phyloP scores from a whole-genome alignment of 2,888 invertebrate species.

The Dioctria rufipes region DNA sequence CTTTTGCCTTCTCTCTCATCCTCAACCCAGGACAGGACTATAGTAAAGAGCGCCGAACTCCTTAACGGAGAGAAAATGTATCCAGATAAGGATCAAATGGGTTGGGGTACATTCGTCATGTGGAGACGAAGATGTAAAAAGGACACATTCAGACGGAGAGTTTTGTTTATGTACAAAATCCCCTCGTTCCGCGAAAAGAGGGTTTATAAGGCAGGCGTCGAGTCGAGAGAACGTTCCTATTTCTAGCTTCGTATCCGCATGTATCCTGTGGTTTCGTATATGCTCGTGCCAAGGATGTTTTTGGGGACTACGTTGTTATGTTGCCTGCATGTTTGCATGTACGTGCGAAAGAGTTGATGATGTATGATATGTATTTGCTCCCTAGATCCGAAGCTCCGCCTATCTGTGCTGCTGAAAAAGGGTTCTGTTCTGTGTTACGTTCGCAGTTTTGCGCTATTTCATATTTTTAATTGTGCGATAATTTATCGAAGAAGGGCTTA shows the following conservation, averaged over 20 bases:
- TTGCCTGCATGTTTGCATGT: conserved; percentile 52
- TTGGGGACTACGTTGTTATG: conserved; percentile 1
- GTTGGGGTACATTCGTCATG: conserved; percentile 57
- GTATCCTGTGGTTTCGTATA: conserved; percentile 37
- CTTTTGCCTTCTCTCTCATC: neutral
- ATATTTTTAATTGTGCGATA: conserved; percentile 42
- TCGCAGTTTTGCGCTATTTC: conserved; percentile 39
- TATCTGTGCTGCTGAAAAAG: conserved; percentile 4
- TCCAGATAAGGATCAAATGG: conserved; percentile 50
- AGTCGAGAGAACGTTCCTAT: conserved; percentile 12
- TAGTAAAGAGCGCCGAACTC: conserved; percentile 18
- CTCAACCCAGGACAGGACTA: neutral
- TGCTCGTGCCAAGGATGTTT: conserved; percentile 29
- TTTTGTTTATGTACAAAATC: conserved; percentile 47
- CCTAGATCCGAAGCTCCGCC: conserved; percentile 44
- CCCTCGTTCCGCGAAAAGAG: conserved; percentile 25
- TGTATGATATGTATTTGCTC: conserved; percentile 57
- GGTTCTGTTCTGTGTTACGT: conserved; percentile 16
- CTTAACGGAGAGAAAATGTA: conserved; percentile 42
- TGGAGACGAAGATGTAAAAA: conserved; percentile 54
- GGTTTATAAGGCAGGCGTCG: neutral
- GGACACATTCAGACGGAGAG: conserved; percentile 43
- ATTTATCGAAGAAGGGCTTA: conserved; percentile 46
- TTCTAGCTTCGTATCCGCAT: neutral
- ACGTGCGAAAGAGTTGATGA: conserved; percentile 60